phyloP scores from a whole-genome alignment of 2,888 invertebrate genomes.

The Zaprionus lineosus region DNA sequence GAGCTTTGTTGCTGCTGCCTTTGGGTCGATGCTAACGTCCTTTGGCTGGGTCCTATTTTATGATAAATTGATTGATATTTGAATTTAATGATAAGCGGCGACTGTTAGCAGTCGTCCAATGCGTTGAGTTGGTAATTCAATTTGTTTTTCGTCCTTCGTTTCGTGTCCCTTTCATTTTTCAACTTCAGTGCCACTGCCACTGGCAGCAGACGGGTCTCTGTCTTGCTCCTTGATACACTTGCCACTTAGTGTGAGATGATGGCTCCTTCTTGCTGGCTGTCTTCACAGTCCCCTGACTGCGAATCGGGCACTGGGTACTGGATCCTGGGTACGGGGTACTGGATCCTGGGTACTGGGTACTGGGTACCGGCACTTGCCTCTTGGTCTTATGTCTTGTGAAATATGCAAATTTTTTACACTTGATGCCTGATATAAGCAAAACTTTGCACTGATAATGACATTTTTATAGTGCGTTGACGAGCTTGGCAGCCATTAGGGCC shows the following conservation, averaged over 20 bases:
- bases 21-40: slow-evolving; percentile 17
- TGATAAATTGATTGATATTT: slow-evolving; percentile 77
- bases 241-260: too few species aligned
- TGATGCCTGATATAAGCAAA: slow-evolving; percentile 67
- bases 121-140: slow-evolving; percentile 64
- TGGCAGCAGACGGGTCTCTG: slow-evolving; percentile 27
- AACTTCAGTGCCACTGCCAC: slow-evolving; percentile 58
- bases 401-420: slow-evolving; percentile 56
- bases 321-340: slow-evolving; percentile 4
- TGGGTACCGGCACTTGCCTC: slow-evolving; percentile 17
- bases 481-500: slow-evolving; percentile 57
- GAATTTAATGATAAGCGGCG: slow-evolving; percentile 71
- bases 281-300: too few species aligned
- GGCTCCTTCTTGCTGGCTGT: slow-evolving; percentile 4
- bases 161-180: slow-evolving; percentile 60
- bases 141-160: slow-evolving; percentile 40
- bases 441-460: slow-evolving; percentile 74
- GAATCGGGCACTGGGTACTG: background rate
- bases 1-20: slow-evolving; percentile 10
- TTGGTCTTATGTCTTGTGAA: slow-evolving; percentile 48
- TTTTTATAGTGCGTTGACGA: slow-evolving; percentile 76
- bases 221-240: slow-evolving; percentile 20
- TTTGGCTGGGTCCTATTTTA: slow-evolving; percentile 46
- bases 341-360: background rate
- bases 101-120: slow-evolving; percentile 38